Evolutionary conservation across 2,113 vertebrate genomes (phyloP).

Genomic region (Polypterus bichir): DNA sequence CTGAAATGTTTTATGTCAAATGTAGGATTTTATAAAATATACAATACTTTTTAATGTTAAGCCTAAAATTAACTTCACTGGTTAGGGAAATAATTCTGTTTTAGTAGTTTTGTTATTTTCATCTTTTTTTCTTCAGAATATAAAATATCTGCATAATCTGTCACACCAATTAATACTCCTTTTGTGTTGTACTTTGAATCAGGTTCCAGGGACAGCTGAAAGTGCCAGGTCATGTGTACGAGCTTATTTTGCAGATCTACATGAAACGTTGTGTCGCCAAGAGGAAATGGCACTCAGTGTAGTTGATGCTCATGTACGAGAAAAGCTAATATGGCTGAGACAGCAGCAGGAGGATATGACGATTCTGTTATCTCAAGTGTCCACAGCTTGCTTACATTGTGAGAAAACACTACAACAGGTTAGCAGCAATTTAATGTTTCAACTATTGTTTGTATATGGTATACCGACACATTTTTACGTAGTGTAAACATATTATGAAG

Average conservation of each 20-base stretch:
- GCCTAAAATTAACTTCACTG: too few species aligned
- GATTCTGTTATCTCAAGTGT: constrained; percentile 88
- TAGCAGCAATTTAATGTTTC: constrained; percentile 7
- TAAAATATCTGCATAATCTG: too few species aligned
- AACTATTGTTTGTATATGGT: too few species aligned
- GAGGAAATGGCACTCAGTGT: constrained; percentile 98
- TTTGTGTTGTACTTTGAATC: background rate
- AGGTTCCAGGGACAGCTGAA: constrained; percentile 91
- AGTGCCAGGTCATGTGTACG: constrained; percentile 90
- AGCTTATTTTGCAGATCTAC: constrained; percentile 92
- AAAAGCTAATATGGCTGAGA: constrained; percentile 89
- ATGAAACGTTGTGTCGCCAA: constrained; percentile 91
- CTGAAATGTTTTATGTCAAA: too few species aligned
- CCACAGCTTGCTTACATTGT: constrained; percentile 92
- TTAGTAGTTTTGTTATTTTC: too few species aligned
- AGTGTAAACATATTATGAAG: too few species aligned
- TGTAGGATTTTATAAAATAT: too few species aligned
- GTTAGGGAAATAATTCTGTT: too few species aligned
- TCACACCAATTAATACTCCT: too few species aligned
- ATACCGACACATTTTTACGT: too few species aligned
- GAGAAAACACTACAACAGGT: constrained; percentile 97
- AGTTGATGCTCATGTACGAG: constrained; percentile 88
- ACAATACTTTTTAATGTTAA: too few species aligned
- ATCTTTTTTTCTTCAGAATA: too few species aligned
- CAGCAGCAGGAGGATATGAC: constrained; percentile 99